phyloP scores from a whole-genome alignment of 2,888 invertebrate genomes.

The Athetis lepigone region DNA sequence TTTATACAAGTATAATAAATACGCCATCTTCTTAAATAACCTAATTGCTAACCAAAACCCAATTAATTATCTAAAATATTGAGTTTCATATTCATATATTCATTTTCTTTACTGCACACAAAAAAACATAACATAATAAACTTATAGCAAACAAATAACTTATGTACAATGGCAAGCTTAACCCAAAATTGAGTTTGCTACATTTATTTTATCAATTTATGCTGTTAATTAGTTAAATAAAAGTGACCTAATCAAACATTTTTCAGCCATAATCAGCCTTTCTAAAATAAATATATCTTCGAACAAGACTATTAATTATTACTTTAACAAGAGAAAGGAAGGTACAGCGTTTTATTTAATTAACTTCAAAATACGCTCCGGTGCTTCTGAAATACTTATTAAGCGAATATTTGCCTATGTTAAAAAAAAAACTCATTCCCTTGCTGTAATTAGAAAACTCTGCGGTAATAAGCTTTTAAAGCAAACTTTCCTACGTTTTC shows the following conservation, averaged over 20 bases:
- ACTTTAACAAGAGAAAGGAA: constrained; percentile 32
- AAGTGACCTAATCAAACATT: background rate
- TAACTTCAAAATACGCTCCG: constrained; percentile 51
- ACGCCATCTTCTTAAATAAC: no score
- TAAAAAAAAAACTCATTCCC: constrained; percentile 57
- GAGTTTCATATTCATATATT: no score
- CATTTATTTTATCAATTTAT: background rate
- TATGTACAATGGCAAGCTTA: no score
- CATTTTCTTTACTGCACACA: no score
- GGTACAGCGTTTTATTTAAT: constrained; percentile 54
- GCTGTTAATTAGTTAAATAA: background rate
- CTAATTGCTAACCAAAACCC: no score
- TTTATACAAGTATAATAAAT: no score
- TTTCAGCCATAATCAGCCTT: constrained; percentile 26
- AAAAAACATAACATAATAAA: no score
- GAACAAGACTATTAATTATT: constrained; percentile 45
- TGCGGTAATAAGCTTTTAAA: constrained; percentile 59
- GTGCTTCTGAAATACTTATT: constrained; percentile 51
- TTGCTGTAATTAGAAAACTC: constrained; percentile 61
- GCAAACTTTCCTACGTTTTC: constrained; percentile 51
- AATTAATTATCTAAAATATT: no score
- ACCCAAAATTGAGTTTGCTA: no score
- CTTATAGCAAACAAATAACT: no score
- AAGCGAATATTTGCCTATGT: constrained; percentile 58
- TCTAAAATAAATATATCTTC: constrained; percentile 28